These are phyloP conservation scores for Polyommatus iphigenia DNA, from an alignment of 2,888 invertebrate genomes.

Conservation along the genomic window DNA sequence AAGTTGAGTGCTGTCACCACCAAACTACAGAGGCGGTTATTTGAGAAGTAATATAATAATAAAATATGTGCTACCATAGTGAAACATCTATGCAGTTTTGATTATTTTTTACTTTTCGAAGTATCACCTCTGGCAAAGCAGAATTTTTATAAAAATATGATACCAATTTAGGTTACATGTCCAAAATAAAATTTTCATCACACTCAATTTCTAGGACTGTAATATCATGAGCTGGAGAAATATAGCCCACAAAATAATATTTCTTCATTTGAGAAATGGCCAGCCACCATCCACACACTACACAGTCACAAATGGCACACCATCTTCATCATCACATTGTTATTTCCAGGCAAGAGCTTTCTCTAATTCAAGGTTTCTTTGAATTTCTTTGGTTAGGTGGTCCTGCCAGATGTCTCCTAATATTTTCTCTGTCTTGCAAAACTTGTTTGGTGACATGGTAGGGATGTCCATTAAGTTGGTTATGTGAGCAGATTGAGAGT, in stretches of 20 bases:
- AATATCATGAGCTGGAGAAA: slow-evolving; percentile 1
- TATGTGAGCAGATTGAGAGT: no score
- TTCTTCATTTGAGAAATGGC: neutral
- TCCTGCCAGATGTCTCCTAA: no score
- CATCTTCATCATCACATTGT: no score
- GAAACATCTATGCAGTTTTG: neutral
- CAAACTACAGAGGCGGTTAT: neutral
- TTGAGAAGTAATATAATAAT: neutral
- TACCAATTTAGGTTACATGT: neutral
- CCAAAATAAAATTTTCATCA: neutral
- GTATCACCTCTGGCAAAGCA: neutral
- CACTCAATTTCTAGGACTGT: neutral
- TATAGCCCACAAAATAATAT: neutral
- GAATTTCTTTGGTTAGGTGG: no score
- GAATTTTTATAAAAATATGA: neutral
- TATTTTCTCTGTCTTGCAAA: no score
- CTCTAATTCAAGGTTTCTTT: no score
- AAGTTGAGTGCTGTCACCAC: neutral
- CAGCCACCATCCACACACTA: no score
- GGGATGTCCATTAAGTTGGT: no score
- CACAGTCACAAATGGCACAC: no score
- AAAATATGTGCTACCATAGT: neutral
- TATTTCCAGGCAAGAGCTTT: no score
- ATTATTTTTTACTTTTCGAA: neutral
- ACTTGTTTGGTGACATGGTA: no score